Base-by-base conservation (phyloP, 1,140 invertebrate species). In the Rhizoglyphus robini region DNA sequence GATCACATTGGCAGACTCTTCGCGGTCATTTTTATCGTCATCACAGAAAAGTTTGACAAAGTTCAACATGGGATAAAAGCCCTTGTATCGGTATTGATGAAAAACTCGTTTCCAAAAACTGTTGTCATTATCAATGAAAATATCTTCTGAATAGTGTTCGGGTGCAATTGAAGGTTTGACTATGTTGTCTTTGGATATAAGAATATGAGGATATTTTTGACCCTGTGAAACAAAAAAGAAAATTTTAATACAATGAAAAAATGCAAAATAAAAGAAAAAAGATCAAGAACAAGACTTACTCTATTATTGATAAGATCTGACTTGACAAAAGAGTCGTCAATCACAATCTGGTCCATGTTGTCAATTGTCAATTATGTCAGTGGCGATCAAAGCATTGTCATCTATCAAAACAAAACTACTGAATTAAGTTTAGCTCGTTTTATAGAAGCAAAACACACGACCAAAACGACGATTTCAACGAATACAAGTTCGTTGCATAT, bases 151-250 rank as follows among this genome's bases (percentile, higher is more conserved):
- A 34, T 29, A 27, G 20, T 30, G 20, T 32, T 64, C 58, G n/a
- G 32, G 25, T 27, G 27, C 49, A 25, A 66, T 46, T 27, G 65
- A 41, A 36, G 65, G 65, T 36, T 66, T 66, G 4, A 66, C 31
- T 47, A 66, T 65, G 1, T 32, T 41, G 3, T 47, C 54, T 13
- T 36, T 32, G 8, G 38, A 13, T 29, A 66, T 61, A 23, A 29
- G 8, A 32, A 66, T 66, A n/a, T 13, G 18, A 20, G 65, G 65
- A 51, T 66, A 66, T 23, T 65, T 64, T 47, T 46, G 23, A n/a
- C 30, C 65, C 65, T 66, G 49, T 27, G 4, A 4, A n/a, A 20
- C 2, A 51, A 51, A 51, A 51, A n/a, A n/a, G n/a, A n/a, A 25
- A 2, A 23, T 51, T 11, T 20, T 51, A 4, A 46, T 3, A 3